A percentile compares a stretch with the other conserved stretches of the same genome.
These are phyloP conservation scores for Bos taurus DNA, from an alignment of 2,113 vertebrate genomes.

Conservation along the genomic window DNA sequence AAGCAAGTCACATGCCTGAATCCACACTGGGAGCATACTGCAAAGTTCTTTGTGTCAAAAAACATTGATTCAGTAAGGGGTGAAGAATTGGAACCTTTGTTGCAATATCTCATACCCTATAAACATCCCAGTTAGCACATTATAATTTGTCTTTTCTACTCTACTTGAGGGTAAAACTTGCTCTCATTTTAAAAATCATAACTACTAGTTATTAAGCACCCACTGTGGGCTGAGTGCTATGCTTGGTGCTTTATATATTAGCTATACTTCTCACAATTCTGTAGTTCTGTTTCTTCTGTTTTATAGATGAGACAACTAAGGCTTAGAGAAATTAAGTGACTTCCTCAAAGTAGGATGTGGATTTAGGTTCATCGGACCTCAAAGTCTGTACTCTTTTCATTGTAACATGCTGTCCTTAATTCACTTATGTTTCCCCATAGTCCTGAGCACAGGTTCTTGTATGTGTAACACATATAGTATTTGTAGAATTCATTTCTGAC, in stretches of 20 bases:
- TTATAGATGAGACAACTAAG: constrained; percentile 1
- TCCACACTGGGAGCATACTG: neutral
- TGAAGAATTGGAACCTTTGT: neutral
- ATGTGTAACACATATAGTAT: neutral
- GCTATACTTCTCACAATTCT: constrained; percentile 10
- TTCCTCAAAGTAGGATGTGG: neutral
- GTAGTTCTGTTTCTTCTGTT: neutral
- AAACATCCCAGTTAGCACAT: neutral
- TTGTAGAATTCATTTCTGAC: neutral
- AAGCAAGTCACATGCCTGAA: neutral
- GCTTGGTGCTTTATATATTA: neutral
- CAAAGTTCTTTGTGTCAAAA: neutral
- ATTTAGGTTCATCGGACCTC: constrained; percentile 6
- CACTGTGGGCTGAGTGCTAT: neutral
- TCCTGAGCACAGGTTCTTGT: neutral
- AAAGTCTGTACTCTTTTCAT: neutral
- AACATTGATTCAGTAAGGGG: neutral
- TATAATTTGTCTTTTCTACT: constrained; percentile 5
- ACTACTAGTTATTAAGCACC: neutral
- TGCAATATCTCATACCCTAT: neutral
- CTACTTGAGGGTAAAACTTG: neutral
- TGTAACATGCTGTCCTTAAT: neutral
- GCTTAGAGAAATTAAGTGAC: constrained; percentile 8
- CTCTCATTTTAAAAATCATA: neutral
- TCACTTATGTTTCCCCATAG: neutral